Conservation (phyloP, 2,888 invertebrate genomes). For the Drosophila greeni region DNA sequence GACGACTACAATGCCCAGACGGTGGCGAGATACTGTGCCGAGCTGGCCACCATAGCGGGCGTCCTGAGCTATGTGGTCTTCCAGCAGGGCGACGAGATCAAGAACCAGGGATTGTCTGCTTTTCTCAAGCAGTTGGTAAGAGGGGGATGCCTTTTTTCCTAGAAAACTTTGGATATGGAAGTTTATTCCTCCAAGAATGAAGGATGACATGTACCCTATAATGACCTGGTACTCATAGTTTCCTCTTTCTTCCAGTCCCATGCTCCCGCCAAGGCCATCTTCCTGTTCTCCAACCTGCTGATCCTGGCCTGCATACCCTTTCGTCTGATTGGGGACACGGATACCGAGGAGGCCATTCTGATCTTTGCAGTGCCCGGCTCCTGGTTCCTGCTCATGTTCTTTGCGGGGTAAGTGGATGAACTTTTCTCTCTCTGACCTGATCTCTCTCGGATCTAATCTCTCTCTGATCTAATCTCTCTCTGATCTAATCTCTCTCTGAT, state of each 20-base stretch:
- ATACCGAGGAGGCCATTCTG: conserved; percentile 93
- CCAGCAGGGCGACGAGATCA: conserved; percentile 96
- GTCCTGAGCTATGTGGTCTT: conserved; percentile 92
- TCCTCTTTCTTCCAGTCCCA: conserved; percentile 83
- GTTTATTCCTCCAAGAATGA: not conserved
- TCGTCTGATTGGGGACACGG: conserved; percentile 85
- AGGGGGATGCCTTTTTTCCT: not conserved
- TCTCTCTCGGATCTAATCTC: too few species aligned
- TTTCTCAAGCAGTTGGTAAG: conserved; percentile 94
- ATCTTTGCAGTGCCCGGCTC: conserved; percentile 96
- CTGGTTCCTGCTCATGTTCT: conserved; percentile 99
- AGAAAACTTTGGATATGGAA: too few species aligned
- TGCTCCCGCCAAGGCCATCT: conserved; percentile 96
- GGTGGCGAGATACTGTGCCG: conserved; percentile 85
- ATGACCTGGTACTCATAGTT: not conserved
- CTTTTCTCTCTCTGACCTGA: too few species aligned
- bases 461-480: too few species aligned
- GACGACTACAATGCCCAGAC: conserved; percentile 78
- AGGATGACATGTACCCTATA: not conserved
- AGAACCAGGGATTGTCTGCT: conserved; percentile 93
- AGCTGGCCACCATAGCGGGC: conserved; percentile 90
- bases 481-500: too few species aligned
- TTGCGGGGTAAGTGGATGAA: conserved; percentile 97
- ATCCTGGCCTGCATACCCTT: conserved; percentile 94
- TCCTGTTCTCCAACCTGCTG: conserved; percentile 92